Conservation (phyloP, 2,888 invertebrate species). For the Phoenoteleia sp. region DNA sequence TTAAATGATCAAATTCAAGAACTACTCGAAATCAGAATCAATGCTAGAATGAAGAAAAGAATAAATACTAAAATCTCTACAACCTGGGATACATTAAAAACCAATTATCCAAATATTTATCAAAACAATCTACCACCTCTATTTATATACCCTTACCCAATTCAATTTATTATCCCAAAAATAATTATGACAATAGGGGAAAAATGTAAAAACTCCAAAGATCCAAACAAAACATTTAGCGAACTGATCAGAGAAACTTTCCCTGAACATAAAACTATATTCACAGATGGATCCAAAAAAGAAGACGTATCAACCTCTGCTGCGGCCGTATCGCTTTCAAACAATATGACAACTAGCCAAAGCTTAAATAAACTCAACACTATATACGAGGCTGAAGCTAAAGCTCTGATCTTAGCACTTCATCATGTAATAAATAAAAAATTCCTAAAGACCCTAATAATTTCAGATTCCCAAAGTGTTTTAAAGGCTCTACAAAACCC, state of each 20-base stretch:
- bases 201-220: background rate
- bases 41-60: too few relatives aligned
- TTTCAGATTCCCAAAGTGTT: constrained; percentile 3
- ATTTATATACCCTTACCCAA: background rate
- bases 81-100: background rate
- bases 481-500: background rate
- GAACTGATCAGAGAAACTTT: background rate
- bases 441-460: background rate
- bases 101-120: background rate
- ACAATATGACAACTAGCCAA: background rate
- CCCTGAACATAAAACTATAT: background rate
- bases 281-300: constrained; percentile 2
- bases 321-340: background rate
- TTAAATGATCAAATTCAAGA: background rate
- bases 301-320: too few relatives aligned
- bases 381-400: background rate
- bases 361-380: background rate
- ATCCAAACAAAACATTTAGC: background rate
- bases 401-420: background rate
- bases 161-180: background rate
- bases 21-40: too few relatives aligned
- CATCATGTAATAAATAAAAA: background rate
- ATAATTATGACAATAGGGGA: background rate
- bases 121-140: background rate
- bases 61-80: too few relatives aligned